Percentiles rank a stretch among this genome's conserved stretches.
phyloP scores from a whole-genome alignment of 2,797 vertebrate genomes.

The Nasua narica region DNA sequence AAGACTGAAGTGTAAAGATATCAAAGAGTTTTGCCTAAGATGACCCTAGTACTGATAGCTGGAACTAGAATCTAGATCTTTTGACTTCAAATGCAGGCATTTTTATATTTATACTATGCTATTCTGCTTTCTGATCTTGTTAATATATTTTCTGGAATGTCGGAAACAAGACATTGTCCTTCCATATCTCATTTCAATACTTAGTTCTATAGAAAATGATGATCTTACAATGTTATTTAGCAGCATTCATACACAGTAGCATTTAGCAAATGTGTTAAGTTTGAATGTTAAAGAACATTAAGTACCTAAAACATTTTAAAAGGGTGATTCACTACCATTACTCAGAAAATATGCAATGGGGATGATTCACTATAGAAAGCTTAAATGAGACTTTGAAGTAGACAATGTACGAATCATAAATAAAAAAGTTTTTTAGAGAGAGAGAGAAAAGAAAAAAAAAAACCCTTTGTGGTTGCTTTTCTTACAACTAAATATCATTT shows the following conservation, averaged over 20 bases:
- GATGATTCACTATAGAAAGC: conserved; percentile 84
- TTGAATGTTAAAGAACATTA: not conserved
- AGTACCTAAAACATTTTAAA: conserved; percentile 64
- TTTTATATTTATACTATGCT: not conserved
- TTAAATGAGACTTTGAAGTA: conserved; percentile 77
- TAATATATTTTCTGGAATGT: not conserved
- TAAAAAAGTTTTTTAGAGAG: not conserved
- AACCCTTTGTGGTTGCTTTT: conserved; percentile 79
- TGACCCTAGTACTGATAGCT: not conserved
- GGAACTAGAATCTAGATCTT: not conserved
- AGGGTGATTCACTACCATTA: conserved; percentile 77
- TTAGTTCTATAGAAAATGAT: not conserved
- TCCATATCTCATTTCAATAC: not conserved
- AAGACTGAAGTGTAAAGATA: not conserved
- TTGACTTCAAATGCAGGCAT: not conserved
- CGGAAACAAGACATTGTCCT: not conserved
- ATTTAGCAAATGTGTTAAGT: not conserved
- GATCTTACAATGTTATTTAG: not conserved
- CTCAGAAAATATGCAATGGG: conserved; percentile 68
- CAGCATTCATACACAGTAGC: not conserved
- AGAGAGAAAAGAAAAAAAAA: not conserved
- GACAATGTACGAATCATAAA: conserved; percentile 62
- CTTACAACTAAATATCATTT: conserved; percentile 80
- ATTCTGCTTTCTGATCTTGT: not conserved
- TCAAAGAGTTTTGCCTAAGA: not conserved